Conservation (phyloP, 2,797 vertebrate genomes). For the Catamblyrhynchus diadema region DNA sequence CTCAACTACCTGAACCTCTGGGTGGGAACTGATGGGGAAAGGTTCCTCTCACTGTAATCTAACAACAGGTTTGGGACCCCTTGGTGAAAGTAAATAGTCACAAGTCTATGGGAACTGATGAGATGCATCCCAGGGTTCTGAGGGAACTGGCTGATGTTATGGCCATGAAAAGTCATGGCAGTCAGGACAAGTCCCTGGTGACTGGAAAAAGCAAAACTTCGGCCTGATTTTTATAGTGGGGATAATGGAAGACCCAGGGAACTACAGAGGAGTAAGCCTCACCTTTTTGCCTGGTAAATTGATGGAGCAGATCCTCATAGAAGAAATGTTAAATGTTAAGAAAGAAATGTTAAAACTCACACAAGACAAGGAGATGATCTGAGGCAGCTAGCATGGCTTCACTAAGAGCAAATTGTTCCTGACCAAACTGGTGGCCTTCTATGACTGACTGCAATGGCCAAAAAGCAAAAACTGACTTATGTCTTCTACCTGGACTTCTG, state of each 20-base stretch:
- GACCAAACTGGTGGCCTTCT: not conserved
- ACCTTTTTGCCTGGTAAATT: not conserved
- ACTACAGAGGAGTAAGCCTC: not conserved
- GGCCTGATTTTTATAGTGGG: not conserved
- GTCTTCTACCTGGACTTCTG: not conserved
- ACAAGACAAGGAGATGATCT: not conserved
- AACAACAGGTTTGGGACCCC: not conserved
- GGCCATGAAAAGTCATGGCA: not conserved
- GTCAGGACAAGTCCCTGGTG: not conserved
- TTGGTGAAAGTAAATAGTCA: not conserved
- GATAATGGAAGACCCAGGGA: not conserved
- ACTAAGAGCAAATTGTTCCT: not conserved
- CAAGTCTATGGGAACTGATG: no score
- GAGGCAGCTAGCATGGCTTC: not conserved
- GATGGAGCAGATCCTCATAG: not conserved
- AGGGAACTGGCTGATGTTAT: not conserved
- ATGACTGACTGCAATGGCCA: not conserved
- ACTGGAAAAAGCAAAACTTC: not conserved
- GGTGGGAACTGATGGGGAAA: accelerated
- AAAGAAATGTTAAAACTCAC: not conserved
- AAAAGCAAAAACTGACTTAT: not conserved
- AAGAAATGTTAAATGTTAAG: not conserved
- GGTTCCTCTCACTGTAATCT: not conserved
- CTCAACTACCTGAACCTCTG: not conserved
- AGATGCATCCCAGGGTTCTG: not conserved